Percentiles rank a stretch among this genome's conserved stretches.
These are phyloP conservation scores for Archegozetes longisetosus DNA, from an alignment of 1,140 invertebrate genomes.

Conservation along the genomic window DNA sequence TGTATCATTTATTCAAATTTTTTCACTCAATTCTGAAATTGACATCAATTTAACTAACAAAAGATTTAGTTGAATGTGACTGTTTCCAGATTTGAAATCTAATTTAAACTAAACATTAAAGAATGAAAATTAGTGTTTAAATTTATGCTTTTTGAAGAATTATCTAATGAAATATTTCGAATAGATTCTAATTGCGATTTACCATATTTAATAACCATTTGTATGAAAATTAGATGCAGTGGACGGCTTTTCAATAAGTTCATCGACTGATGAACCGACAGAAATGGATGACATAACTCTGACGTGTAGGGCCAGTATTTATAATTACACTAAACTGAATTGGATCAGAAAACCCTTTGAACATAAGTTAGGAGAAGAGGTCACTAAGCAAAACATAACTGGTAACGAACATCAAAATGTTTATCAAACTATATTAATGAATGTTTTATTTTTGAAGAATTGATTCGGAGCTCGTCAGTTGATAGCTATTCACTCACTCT, in stretches of 20 bases:
- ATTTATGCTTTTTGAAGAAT: too few species aligned
- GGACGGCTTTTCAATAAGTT: conserved; percentile 18
- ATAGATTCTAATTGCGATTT: neutral
- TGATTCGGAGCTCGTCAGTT: neutral
- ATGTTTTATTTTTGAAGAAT: neutral
- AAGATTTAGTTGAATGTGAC: too few species aligned
- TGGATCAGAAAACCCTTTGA: conserved; percentile 14
- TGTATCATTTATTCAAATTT: too few species aligned
- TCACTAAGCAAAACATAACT: neutral
- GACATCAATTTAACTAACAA: too few species aligned
- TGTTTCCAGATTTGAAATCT: too few species aligned
- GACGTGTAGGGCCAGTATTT: conserved; percentile 19
- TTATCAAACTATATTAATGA: neutral
- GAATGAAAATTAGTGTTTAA: too few species aligned
- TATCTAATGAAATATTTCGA: neutral
- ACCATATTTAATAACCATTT: neutral
- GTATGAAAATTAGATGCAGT: conserved; percentile 17
- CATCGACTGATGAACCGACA: conserved; percentile 17
- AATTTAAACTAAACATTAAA: too few species aligned
- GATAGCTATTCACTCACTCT: conserved; percentile 1
- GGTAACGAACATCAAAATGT: neutral
- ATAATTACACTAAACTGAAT: conserved; percentile 16
- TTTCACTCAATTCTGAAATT: too few species aligned
- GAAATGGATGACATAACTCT: conserved; percentile 17
- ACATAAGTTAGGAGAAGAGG: neutral